phyloP scores from a whole-genome alignment of 2,797 vertebrate genomes.

The Myiothlypis chrysogaster region DNA sequence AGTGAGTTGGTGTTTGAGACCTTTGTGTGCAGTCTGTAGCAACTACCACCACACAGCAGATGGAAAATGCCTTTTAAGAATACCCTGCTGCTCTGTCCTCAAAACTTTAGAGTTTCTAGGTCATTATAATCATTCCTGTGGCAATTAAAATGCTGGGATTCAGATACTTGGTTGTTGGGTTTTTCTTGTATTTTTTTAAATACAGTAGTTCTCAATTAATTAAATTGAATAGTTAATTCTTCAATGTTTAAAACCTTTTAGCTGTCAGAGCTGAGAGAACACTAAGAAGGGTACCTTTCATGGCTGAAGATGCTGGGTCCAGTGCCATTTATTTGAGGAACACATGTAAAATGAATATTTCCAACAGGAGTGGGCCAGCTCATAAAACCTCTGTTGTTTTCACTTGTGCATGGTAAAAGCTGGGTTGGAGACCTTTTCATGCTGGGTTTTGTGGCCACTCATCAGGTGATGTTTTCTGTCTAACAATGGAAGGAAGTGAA shows the following conservation, averaged over 20 bases:
- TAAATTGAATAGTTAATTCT: neutral
- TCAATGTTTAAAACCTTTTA: neutral
- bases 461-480: neutral
- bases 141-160: neutral
- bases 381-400: neutral
- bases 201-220: neutral
- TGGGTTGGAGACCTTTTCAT: neutral
- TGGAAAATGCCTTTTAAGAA: neutral
- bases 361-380: neutral
- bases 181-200: fast-evolving
- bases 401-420: neutral
- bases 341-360: neutral
- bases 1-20: neutral
- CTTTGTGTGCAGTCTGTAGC: neutral
- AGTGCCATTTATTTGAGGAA: neutral
- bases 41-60: neutral
- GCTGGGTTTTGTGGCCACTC: neutral
- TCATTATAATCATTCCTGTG: neutral
- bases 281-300: neutral
- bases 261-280: neutral
- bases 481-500: constrained; percentile 63
- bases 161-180: neutral
- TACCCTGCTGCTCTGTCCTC: neutral
- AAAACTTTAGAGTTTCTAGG: neutral
- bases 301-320: neutral